Percentiles rank a stretch among this genome's conserved stretches.
These are phyloP conservation scores for Mimumesa dahlbomi DNA, from an alignment of 2,888 invertebrate species.

Conservation along the genomic window DNA sequence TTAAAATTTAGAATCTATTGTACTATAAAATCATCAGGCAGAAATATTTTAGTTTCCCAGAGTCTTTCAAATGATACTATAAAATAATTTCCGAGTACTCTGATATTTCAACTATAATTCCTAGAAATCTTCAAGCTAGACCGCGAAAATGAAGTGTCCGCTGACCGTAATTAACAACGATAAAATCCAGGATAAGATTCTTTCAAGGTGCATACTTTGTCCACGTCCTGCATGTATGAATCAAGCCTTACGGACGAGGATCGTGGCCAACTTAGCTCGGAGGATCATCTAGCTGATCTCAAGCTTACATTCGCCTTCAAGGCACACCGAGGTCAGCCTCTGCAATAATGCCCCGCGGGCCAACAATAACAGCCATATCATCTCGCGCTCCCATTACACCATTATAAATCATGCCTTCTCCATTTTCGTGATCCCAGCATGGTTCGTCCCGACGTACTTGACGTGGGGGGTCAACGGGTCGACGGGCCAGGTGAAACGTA, in stretches of 20 bases:
- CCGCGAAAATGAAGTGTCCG: too few species aligned
- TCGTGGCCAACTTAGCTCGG: slow-evolving; percentile 63
- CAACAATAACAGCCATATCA: slow-evolving; percentile 72
- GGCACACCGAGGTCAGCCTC: slow-evolving; percentile 67
- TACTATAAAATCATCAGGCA: too few species aligned
- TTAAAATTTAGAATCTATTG: too few species aligned
- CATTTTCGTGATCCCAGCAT: slow-evolving; percentile 64
- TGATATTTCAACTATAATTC: too few species aligned
- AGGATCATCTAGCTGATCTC: slow-evolving; percentile 36
- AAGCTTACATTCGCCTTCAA: slow-evolving; percentile 38
- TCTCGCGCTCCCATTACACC: slow-evolving; percentile 75
- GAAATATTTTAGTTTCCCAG: too few species aligned
- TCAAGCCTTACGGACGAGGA: slow-evolving; percentile 53
- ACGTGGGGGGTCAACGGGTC: slow-evolving; percentile 70
- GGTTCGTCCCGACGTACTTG: slow-evolving; percentile 50
- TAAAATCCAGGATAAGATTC: too few species aligned
- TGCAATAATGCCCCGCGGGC: slow-evolving; percentile 68
- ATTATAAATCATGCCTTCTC: slow-evolving; percentile 75
- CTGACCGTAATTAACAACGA: too few species aligned
- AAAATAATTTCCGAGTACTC: too few species aligned
- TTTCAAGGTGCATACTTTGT: too few species aligned
- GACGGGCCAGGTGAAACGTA: slow-evolving; percentile 57
- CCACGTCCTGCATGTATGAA: neutral
- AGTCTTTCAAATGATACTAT: too few species aligned
- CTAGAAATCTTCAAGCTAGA: too few species aligned